Base-by-base conservation (phyloP, 1,140 invertebrate species). In the Atta cephalotes region DNA sequence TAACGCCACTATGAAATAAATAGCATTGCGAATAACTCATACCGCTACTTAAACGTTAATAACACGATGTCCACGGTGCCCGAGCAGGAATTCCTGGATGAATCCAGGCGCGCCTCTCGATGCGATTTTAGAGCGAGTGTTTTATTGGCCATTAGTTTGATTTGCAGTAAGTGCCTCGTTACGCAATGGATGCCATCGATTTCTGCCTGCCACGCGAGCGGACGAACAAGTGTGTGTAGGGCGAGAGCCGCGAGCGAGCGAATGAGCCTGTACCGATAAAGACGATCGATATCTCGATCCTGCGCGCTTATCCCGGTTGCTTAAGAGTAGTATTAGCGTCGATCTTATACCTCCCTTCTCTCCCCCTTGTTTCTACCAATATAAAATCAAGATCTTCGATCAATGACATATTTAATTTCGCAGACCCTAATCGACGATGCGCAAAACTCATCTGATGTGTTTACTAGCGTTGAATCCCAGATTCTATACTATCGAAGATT, bases 111-210 rank as follows among this genome's bases (percentile, higher is more conserved):
- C 78, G 86, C 60, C 70, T 62, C 25, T 68, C 76, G 28, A 81
- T 62, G 63, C 88, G 88, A 90, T 90, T 90, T 90, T 87, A 90
- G 88, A 87, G 63, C 70, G 84, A 56, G 28, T 89, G 88, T 86
- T 91, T 93, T 93, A 93, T 93, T 85, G 92, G 87, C 92, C 90
- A 93, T 93, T 91, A 89, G 90, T 93, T 93, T 93, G 92, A 93
- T 92, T 90, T 90, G 90, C 92, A 85, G 91, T 92, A 91, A 92
- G 88, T 92, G 90, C 89, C 92, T 93, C 88, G 92, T 93, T 93
- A 93, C 91, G 91, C 91, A 92, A 93, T 89, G 92, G 90, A 92
- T 91, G 90, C 91, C 92, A 92, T 93, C 91, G 88, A 56, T 90
- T 90, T 78, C 88, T 87, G 85, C 88, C 84, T 82, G 85, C 85